Evolutionary conservation across 2,888 invertebrate genomes (phyloP).

Genomic region (Junonia oenone): DNA sequence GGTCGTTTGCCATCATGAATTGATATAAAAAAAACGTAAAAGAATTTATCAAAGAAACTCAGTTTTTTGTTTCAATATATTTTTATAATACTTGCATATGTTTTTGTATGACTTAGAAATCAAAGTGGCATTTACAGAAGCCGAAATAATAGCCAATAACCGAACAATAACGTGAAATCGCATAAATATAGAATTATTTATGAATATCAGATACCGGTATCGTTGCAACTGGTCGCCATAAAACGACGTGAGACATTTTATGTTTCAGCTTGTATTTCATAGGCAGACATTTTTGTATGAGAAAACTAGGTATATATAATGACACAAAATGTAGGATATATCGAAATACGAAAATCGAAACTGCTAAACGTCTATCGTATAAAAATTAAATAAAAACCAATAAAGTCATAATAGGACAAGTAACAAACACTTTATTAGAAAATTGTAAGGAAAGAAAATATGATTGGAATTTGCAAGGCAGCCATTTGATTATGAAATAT

Average conservation of each 20-base stretch:
- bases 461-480: conserved; percentile 14
- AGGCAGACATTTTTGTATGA: background rate
- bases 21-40: no score
- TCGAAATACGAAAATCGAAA: no score
- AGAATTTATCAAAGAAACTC: no score
- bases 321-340: no score
- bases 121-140: background rate
- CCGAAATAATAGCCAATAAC: background rate
- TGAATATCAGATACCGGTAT: conserved; percentile 57
- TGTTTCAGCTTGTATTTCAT: conserved; percentile 35
- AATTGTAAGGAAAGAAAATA: conserved; percentile 2
- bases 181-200: conserved; percentile 45
- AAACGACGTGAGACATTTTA: conserved; percentile 52
- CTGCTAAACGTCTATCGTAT: no score
- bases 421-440: background rate
- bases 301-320: no score
- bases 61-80: no score
- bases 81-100: no score
- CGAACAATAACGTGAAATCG: conserved; percentile 11
- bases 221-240: conserved; percentile 54
- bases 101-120: no score
- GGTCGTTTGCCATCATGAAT: no score
- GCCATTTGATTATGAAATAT: conserved; percentile 43
- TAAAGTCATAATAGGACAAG: no score
- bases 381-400: background rate